Evolutionary conservation across 1,140 invertebrate species (phyloP), one percentile per base, ranked within the genome.

Genomic region (Wasmannia auropunctata): DNA sequence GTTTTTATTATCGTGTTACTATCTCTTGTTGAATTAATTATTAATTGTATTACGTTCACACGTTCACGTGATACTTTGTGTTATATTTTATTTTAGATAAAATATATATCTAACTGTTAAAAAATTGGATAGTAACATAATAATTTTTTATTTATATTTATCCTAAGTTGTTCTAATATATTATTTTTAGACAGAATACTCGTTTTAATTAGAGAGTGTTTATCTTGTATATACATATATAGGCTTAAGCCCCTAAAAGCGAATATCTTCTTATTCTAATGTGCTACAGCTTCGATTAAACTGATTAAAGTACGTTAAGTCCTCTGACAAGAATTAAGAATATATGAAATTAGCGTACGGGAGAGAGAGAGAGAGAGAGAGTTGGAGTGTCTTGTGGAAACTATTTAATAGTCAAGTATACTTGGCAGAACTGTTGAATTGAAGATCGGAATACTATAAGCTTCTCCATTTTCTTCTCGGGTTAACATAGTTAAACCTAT

Each of bases 321-420:
- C 11, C 1, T 43, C 8, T 51, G 31, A 72, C 31, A 34, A 51
- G n/a, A 79, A 7, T 67, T 22, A 67, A 67, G 62, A 37, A 79
- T 79, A 79, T 79, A 25, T 16, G 46, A 67, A 51, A 79, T 49
- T 67, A 79, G 28, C 28, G 34, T 54, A 28, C 22, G n/a, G 16
- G 37, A 28, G n/a, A 67, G 31, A 77, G 8, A 54, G 28, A 19
- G 19, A 6, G 28, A 25, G 28, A 67, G 31, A 80, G 6, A 56
- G 31, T 37, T 67, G 67, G 14, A n/a, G n/a, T 28, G 16, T 11
- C 22, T n/a, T 49, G 7, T 19, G 60, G 40, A 49, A 80, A 77
- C 25, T 79, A 79, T 79, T 79, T 67, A 79, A 79, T 37, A 51
- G 28, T 40, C 46, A 54, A 56, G 46, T 80, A 37, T 46, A 40